Evolutionary conservation across 1,140 invertebrate species (phyloP), one percentile per base, ranked within the genome.

Genomic region (Acromyrmex heyeri): DNA sequence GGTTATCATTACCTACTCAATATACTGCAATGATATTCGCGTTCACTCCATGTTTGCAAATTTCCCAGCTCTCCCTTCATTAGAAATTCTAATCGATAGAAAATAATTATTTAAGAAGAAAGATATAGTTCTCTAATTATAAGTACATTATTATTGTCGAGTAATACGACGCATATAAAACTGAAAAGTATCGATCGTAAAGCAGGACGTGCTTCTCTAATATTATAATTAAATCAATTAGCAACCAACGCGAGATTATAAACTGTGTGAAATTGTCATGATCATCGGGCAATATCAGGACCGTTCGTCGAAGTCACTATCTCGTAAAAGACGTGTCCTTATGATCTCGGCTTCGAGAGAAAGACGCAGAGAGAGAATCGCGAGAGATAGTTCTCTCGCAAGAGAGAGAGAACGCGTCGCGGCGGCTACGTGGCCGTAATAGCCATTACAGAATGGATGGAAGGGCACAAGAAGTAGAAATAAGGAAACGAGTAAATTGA

Each of bases 401-500:
- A 70, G 65, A 44, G 34, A 70, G 53, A 48, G n/a, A 72, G 78
- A 82, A 72, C 67, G 77, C 64, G n/a, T 6, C 21, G 77, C 62
- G 27, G 24, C 24, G 55, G 38, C 75, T 77, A 64, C 38, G 38
- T 27, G 65, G 30, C 55, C 69, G 69, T 62, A 83, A 83, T 83
- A 83, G 79, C 69, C 79, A 83, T 75, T 61, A 73, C 79, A n/a
- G 55, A 75, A 48, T 83, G 55, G 79, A 83, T 69, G 77, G 77
- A 57, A 75, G 79, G 79, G 55, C 57, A 34, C n/a, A 83, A 83
- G 79, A 83, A 83, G 79, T 83, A 24, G 79, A 75, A 83, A 83
- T 83, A 83, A 83, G 79, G 79, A 83, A 83, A 83, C 79, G 69
- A 73, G 69, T 50, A 83, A 83, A 83, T 83, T 83, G 79, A 83